Evolutionary conservation across 1,140 invertebrate genomes (phyloP), one percentile per base, ranked within the genome.

Genomic region (Drosophila insularis): DNA sequence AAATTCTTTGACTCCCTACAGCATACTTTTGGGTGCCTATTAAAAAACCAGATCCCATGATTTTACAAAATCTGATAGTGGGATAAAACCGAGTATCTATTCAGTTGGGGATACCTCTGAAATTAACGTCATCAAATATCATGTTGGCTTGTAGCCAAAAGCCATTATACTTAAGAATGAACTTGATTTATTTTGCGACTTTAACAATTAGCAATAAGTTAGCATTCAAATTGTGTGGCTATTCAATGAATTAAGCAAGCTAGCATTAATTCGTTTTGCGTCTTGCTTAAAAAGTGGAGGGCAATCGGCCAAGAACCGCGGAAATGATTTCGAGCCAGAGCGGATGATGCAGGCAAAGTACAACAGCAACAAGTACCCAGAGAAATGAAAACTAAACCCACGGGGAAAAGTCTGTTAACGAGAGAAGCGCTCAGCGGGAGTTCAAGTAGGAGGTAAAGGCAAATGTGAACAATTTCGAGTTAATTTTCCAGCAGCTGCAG

Each of bases 331-430:
- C 13, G 14, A 46, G n/a, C 40, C 4, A 14, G 6, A 14, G n/a
- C 3, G 2, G 14, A 17, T 46, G 43, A 46, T 46, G 43, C 14
- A 21, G 43, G 17, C 55, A 67, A 62, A 56, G 39, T 74, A 70
- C 71, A 68, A 73, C 59, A 69, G 73, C 73, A 76, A 76, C 73
- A 76, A 76, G 73, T 76, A 46, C 60, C 40, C 27, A 35, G 4
- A 35, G 10, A 32, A 35, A 62, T 31, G 8, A 27, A 21, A 14
- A n/a, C 35, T 39, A 21, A n/a, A 39, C 59, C 39, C 40, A 37
- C 43, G 17, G 17, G 69, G 56, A 40, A 43, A 50, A 21, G 17
- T 21, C 17, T 11, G 2, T 7, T 4, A 50, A 21, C 3, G n/a
- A 50, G 17, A 50, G 43, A 50, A 14, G 40, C 10, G 8, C 10